phyloP scores from a whole-genome alignment of 2,797 vertebrate genomes.

The Poeciliopsis presidionis region DNA sequence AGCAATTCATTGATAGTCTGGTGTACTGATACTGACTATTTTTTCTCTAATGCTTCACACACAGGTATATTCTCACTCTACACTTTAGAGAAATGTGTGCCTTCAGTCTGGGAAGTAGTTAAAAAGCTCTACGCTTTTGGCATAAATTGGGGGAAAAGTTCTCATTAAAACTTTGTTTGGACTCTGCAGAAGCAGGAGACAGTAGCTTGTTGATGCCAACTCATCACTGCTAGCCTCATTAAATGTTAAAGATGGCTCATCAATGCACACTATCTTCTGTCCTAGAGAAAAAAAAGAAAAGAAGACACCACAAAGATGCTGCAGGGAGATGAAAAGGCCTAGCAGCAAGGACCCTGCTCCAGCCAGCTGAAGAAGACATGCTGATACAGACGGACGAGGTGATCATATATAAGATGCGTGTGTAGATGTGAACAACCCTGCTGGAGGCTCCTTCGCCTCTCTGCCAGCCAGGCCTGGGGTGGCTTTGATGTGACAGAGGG shows the following conservation, averaged over 20 bases:
- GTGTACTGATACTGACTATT: not conserved
- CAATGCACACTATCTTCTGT: slow-evolving; percentile 57
- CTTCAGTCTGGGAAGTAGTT: slow-evolving; percentile 64
- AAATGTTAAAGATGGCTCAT: slow-evolving; percentile 76
- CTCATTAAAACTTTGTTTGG: slow-evolving; percentile 79
- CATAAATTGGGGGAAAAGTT: slow-evolving; percentile 69
- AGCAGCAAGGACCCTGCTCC: slow-evolving; percentile 59
- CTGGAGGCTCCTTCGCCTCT: slow-evolving; percentile 62
- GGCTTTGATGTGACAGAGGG: slow-evolving; percentile 79
- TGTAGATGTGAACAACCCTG: slow-evolving; percentile 55
- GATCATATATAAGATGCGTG: slow-evolving; percentile 44
- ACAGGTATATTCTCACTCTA: slow-evolving; percentile 37
- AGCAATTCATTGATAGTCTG: not conserved
- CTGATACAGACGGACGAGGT: slow-evolving; percentile 49
- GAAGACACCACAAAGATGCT: slow-evolving; percentile 56
- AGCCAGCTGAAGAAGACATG: slow-evolving; percentile 58
- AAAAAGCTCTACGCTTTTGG: slow-evolving; percentile 67
- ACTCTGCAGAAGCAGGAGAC: slow-evolving; percentile 66
- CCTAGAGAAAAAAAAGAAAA: slow-evolving; percentile 33
- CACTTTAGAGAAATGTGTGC: slow-evolving; percentile 10
- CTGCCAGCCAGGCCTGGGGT: slow-evolving; percentile 65
- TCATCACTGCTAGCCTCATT: slow-evolving; percentile 78
- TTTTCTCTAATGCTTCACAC: slow-evolving; percentile 23
- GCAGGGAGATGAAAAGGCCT: slow-evolving; percentile 58
- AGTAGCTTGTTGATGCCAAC: slow-evolving; percentile 64